Conservation (phyloP, 2,797 vertebrate species). For the Chelon labrosus region DNA sequence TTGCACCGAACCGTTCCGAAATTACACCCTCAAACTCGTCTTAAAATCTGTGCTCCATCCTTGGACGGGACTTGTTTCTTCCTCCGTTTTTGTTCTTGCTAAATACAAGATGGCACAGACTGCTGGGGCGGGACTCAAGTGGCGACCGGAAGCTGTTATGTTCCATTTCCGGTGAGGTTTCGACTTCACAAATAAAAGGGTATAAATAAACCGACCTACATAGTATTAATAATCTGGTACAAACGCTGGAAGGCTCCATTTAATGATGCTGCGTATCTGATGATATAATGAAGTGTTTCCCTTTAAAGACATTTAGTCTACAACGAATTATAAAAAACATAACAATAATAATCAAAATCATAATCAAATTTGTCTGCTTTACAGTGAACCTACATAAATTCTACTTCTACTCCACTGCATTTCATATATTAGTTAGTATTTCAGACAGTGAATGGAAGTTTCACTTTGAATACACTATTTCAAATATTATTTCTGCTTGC, state of each 20-base stretch:
- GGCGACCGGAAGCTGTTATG: slow-evolving; percentile 39
- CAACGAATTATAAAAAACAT: too few relatives aligned
- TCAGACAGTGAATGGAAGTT: too few relatives aligned
- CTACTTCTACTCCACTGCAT: too few relatives aligned
- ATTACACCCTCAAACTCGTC: background rate
- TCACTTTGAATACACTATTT: too few relatives aligned
- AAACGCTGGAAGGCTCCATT: slow-evolving; percentile 42
- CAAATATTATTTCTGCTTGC: too few relatives aligned
- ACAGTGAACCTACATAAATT: too few relatives aligned
- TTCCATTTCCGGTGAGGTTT: slow-evolving; percentile 59
- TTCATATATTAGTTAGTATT: too few relatives aligned
- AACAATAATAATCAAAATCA: too few relatives aligned
- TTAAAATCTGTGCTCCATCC: slow-evolving; percentile 25
- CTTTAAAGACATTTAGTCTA: too few relatives aligned
- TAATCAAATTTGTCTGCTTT: too few relatives aligned
- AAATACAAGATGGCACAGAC: slow-evolving; percentile 78
- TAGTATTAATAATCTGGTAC: slow-evolving; percentile 45
- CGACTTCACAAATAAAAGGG: slow-evolving; percentile 57
- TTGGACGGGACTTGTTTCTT: slow-evolving; percentile 19
- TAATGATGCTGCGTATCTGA: background rate
- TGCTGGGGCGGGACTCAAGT: slow-evolving; percentile 63
- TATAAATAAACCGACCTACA: slow-evolving; percentile 63
- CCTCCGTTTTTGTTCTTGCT: slow-evolving; percentile 75
- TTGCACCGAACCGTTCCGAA: background rate
- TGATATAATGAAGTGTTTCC: background rate